phyloP scores from a whole-genome alignment of 2,113 vertebrate genomes.

The Theropithecus gelada region DNA sequence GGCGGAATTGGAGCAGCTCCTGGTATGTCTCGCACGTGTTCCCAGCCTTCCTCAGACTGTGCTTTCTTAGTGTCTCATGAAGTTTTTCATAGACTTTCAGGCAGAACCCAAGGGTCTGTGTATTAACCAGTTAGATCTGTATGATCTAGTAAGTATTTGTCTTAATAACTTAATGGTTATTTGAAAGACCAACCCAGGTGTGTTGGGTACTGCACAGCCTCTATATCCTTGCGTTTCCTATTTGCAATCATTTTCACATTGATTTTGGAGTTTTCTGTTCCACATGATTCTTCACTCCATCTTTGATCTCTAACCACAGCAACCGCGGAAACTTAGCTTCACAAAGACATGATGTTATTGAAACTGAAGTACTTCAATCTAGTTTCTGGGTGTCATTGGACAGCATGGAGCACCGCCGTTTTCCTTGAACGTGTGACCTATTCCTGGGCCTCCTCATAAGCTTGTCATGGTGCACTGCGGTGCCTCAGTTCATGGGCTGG shows the following conservation, averaged over 20 bases:
- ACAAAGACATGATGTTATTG: neutral
- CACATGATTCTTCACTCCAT: neutral
- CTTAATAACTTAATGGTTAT: neutral
- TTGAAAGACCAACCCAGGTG: neutral
- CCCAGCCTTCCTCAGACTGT: neutral
- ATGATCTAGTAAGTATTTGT: neutral
- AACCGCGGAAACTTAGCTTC: neutral
- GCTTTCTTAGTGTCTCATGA: neutral
- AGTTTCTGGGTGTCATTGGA: no score
- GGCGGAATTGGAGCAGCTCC: neutral
- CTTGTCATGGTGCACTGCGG: neutral
- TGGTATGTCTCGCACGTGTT: neutral
- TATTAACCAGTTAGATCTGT: neutral
- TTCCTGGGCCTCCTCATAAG: neutral
- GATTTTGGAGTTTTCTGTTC: neutral
- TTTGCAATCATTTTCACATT: neutral
- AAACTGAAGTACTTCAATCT: no score
- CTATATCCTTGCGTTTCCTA: neutral
- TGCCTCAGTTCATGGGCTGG: neutral
- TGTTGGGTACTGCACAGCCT: neutral
- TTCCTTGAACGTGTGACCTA: neutral
- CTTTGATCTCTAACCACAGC: neutral
- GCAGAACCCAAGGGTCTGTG: neutral
- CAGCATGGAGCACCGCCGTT: rapidly evolving
- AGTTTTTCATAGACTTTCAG: neutral